Conservation (phyloP, 2,113 vertebrate genomes). For the Saccopteryx leptura region DNA sequence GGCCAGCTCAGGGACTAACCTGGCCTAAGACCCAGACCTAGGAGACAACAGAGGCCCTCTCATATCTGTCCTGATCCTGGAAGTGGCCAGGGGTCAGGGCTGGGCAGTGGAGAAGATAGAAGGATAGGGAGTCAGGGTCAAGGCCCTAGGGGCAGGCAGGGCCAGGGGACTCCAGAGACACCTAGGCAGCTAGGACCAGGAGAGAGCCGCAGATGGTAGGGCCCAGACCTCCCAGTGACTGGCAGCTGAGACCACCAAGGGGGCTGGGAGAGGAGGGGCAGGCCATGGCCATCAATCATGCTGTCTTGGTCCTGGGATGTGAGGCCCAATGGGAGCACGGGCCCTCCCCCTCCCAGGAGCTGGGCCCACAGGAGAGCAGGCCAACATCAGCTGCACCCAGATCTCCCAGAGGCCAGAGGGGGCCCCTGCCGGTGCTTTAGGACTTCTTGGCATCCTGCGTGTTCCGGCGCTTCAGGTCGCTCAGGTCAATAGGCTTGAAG, state of each 20-base stretch:
- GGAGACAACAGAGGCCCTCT: background rate
- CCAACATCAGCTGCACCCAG: slow-evolving; percentile 81
- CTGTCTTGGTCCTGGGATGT: background rate
- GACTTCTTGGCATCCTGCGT: slow-evolving; percentile 96
- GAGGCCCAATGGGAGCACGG: background rate
- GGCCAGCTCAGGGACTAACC: slow-evolving; percentile 17
- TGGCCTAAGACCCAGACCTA: background rate
- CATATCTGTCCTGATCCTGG: background rate
- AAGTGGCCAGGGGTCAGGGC: background rate
- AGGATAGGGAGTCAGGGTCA: background rate
- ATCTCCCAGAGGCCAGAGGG: slow-evolving; percentile 70
- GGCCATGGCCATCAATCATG: background rate
- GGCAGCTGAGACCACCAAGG: background rate
- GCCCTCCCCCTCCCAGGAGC: slow-evolving; percentile 13
- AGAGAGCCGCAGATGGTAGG: background rate
- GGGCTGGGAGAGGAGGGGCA: background rate
- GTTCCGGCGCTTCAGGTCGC: slow-evolving; percentile 94
- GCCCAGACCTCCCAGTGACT: background rate
- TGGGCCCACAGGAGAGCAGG: slow-evolving; percentile 81
- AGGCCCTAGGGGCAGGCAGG: background rate
- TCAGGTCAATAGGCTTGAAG: slow-evolving; percentile 96
- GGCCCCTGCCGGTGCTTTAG: slow-evolving; percentile 85
- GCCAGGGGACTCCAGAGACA: background rate
- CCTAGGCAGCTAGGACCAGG: background rate
- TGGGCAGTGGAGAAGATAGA: background rate